Conservation (phyloP, 30 jellyfish, hydroid and myxozoan species). For the Sanderia malayensis region DNA sequence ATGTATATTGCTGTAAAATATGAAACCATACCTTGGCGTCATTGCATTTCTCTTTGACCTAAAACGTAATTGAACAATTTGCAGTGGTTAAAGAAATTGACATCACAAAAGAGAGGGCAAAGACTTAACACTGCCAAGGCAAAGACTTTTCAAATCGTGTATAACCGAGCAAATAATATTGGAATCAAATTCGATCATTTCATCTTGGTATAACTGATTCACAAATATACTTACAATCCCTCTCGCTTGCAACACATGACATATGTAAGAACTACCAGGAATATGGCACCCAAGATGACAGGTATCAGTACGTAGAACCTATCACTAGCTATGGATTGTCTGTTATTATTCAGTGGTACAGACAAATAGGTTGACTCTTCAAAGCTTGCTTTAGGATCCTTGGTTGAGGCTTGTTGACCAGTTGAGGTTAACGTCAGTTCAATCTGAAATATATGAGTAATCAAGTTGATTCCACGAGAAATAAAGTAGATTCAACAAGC, state of each 20-base stretch:
- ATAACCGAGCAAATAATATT: too few relatives aligned
- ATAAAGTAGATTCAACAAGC: too few relatives aligned
- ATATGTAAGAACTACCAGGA: conserved; percentile 47
- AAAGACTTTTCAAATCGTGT: too few relatives aligned
- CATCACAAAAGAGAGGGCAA: too few relatives aligned
- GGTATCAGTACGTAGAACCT: conserved; percentile 46
- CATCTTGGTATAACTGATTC: too few relatives aligned
- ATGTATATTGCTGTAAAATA: too few relatives aligned
- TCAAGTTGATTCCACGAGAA: too few relatives aligned
- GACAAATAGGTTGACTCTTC: conserved; percentile 16
- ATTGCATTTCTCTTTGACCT: conserved; percentile 54
- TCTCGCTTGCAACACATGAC: conserved; percentile 78
- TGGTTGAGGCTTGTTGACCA: conserved; percentile 31
- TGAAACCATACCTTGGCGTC: conserved; percentile 78
- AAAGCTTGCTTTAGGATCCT: conserved; percentile 41
- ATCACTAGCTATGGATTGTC: conserved; percentile 38
- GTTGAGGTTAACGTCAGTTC: conserved; percentile 38
- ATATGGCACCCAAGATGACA: conserved; percentile 36
- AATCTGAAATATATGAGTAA: too few relatives aligned
- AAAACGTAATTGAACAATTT: too few relatives aligned
- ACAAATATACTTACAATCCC: conserved; percentile 70
- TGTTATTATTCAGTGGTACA: conserved; percentile 22
- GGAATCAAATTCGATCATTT: too few relatives aligned
- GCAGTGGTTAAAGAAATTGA: too few relatives aligned
- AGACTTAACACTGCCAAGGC: too few relatives aligned